These are phyloP conservation scores for Barbus barbus DNA, from an alignment of 2,113 vertebrate genomes.

Conservation along the genomic window DNA sequence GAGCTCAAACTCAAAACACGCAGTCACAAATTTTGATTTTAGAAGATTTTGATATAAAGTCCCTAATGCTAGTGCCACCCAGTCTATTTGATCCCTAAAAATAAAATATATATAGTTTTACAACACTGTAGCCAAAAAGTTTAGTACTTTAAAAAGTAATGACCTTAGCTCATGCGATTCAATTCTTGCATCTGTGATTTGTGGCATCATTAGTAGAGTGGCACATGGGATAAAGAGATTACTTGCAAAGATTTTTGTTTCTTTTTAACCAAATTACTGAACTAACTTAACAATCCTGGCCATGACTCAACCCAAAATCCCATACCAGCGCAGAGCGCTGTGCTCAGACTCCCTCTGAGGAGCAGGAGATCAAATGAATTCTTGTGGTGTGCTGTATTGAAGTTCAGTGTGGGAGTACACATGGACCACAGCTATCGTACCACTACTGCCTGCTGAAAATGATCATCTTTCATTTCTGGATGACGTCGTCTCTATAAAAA, in stretches of 20 bases:
- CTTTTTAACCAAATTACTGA: constrained; percentile 2
- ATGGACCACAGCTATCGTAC: constrained; percentile 30
- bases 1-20: too few relatives aligned
- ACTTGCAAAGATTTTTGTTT: background rate
- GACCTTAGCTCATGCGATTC: background rate
- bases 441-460: constrained; percentile 18
- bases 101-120: background rate
- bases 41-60: background rate
- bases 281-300: background rate
- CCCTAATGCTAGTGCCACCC: background rate
- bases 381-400: constrained; percentile 34
- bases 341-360: background rate
- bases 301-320: background rate
- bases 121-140: background rate
- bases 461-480: constrained; percentile 2
- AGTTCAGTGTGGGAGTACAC: constrained; percentile 16
- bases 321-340: background rate
- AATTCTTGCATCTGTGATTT: constrained; percentile 5
- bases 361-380: constrained; percentile 31
- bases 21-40: too few relatives aligned
- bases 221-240: background rate
- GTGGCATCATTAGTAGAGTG: background rate
- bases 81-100: background rate
- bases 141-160: background rate
- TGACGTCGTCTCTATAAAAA: constrained; percentile 9